Base-by-base conservation (phyloP, 2,888 invertebrate genomes). In the Herminia tarsipennalis region DNA sequence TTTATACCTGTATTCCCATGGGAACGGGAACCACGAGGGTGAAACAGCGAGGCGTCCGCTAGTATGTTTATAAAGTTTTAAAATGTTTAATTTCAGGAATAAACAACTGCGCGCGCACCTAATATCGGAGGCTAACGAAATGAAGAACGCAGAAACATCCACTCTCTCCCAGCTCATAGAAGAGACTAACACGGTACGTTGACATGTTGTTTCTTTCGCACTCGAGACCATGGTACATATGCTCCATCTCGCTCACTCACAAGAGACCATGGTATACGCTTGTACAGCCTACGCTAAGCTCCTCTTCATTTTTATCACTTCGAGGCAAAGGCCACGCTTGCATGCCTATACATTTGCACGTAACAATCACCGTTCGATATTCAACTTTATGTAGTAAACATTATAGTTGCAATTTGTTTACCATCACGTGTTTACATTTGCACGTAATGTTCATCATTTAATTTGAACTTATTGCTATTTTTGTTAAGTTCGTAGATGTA, bases 81-180 rank as follows among this genome's bases (percentile, higher is more conserved):
- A n/a, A n/a, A n/a, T n/a, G 2, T 10, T 13, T 13, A 8, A 17
- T 45, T 73, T 2, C 81, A 94, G 95, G 76, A 96, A 95, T 77
- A 95, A 95, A 73, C 95, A 96, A 79, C 92, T 96, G 48, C 93
- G 95, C 46, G 95, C 95, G 16, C 95, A 95, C 77, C 86, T 96
- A 58, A 94, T 95, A 73, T 93, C 95, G 1, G 95, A 95, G 65
- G 93, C 94, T 46, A 93, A 93, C 59, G 94, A 95, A 39, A 77
- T 89, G 73, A 90, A 92, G 53, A 86, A 84, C 63, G 76, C 88
- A 4, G 93, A 93, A 28, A 81, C 90, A 44, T 86, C 93, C 46
- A 83, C 92, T 16, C 85, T 93, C 43, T 75, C 93, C 36, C 90
- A 92, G 56, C 86, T 92, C 77, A 85, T 92, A 64, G 92, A 94